These are phyloP conservation scores for Diarsia rubi DNA, from an alignment of 2,888 invertebrate species.

Conservation along the genomic window DNA sequence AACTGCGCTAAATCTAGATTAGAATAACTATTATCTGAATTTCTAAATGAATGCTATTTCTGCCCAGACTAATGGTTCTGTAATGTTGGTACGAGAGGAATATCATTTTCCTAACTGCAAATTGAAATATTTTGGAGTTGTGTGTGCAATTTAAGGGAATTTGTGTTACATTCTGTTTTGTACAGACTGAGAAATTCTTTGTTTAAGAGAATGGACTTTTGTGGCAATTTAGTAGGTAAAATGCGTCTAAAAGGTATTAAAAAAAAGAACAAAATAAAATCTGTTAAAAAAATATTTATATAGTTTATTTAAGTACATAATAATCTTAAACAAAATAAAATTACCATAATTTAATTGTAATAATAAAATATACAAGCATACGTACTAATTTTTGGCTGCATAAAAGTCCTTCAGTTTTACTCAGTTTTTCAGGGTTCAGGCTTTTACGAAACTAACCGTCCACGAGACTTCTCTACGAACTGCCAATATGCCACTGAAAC, in stretches of 20 bases:
- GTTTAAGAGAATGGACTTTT: neutral
- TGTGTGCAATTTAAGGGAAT: conserved; percentile 9
- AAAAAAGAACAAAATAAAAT: too few relatives aligned
- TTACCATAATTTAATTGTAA: neutral
- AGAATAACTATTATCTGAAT: conserved; percentile 56
- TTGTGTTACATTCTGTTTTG: neutral
- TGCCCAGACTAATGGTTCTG: conserved; percentile 32
- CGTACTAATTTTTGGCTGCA: neutral
- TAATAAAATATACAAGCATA: neutral
- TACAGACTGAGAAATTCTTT: neutral
- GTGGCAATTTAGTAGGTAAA: neutral
- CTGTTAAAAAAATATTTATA: too few relatives aligned
- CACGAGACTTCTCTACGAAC: neutral
- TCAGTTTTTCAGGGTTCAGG: conserved; percentile 1
- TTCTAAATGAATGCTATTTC: conserved; percentile 54
- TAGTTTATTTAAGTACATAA: too few relatives aligned
- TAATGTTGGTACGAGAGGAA: conserved; percentile 48
- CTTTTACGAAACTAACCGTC: conserved; percentile 5
- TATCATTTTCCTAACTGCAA: conserved; percentile 62
- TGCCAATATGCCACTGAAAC: conserved; percentile 17
- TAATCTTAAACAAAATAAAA: too few relatives aligned
- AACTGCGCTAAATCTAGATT: conserved; percentile 59
- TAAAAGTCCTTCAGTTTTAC: conserved; percentile 2
- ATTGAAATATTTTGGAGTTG: conserved; percentile 58
- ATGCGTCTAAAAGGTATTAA: too few relatives aligned